These are phyloP conservation scores for Cordilura impudica DNA, from an alignment of 2,888 invertebrate genomes.

Conservation along the genomic window DNA sequence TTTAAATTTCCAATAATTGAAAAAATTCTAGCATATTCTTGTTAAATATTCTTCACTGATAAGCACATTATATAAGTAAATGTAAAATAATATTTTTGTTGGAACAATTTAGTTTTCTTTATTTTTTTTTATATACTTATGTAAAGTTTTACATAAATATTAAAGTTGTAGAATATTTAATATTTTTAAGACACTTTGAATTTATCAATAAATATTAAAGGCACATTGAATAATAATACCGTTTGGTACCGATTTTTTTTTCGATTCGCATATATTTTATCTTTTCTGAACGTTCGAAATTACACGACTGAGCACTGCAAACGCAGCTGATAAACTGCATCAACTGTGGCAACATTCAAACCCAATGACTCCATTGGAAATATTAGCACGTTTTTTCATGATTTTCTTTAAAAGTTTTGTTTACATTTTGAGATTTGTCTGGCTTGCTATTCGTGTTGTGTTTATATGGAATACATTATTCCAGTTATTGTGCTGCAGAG, in stretches of 20 bases:
- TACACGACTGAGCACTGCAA: conserved; percentile 67
- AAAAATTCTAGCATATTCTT: too few relatives aligned
- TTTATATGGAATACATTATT: conserved; percentile 6
- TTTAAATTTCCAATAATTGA: background rate
- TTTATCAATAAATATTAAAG: background rate
- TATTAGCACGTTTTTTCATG: conserved; percentile 38
- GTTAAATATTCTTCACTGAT: background rate
- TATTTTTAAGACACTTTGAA: background rate
- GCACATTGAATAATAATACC: background rate
- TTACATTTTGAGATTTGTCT: conserved; percentile 45
- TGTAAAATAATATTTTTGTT: background rate
- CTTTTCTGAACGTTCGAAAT: conserved; percentile 33
- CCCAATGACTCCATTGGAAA: conserved; percentile 61
- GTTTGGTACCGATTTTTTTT: conserved; percentile 3
- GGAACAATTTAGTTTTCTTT: background rate
- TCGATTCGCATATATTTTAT: background rate
- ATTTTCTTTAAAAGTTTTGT: conserved; percentile 31
- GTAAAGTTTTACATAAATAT: background rate
- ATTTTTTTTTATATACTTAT: background rate
- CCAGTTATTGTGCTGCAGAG: background rate
- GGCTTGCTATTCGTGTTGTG: conserved; percentile 11
- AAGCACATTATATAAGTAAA: background rate
- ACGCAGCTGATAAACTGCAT: conserved; percentile 62
- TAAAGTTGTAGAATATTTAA: background rate
- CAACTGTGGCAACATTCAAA: conserved; percentile 58